phyloP scores from a whole-genome alignment of 1,140 invertebrate genomes.

The Campodea augens region DNA sequence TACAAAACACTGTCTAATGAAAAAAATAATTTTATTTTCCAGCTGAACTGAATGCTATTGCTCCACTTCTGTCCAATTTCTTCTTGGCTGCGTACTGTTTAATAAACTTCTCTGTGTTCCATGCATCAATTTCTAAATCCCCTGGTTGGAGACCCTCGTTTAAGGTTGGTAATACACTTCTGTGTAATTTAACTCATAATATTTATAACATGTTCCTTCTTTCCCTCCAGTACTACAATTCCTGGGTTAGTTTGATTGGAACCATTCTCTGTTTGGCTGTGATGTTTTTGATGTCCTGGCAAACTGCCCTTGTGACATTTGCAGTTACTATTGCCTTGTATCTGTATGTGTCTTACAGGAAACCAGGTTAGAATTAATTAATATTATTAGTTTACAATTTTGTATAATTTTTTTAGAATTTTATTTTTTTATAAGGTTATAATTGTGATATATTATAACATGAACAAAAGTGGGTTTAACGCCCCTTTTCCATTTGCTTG shows the following conservation, averaged over 20 bases:
- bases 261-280: slow-evolving; percentile 34
- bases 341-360: slow-evolving; percentile 26
- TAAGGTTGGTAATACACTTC: slow-evolving; percentile 13
- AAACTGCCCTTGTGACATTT: slow-evolving; percentile 38
- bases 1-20: too few relatives aligned
- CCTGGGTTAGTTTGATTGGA: slow-evolving; percentile 36
- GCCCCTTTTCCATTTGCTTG: too few relatives aligned
- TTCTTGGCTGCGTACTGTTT: slow-evolving; percentile 40
- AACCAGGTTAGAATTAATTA: slow-evolving; percentile 15
- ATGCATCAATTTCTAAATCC: slow-evolving; percentile 37
- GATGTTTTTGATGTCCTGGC: slow-evolving; percentile 39
- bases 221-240: slow-evolving; percentile 33
- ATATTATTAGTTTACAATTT: background rate
- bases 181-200: background rate
- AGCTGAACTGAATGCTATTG: slow-evolving; percentile 34
- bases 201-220: background rate
- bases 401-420: background rate
- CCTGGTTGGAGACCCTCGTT: slow-evolving; percentile 27
- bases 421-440: background rate
- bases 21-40: slow-evolving; percentile 4
- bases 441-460: too few relatives aligned
- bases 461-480: too few relatives aligned
- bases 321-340: slow-evolving; percentile 32
- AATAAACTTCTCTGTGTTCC: slow-evolving; percentile 46
- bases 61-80: slow-evolving; percentile 41